Evolutionary conservation across 1,140 invertebrate species (phyloP).

Genomic region (Sarcophaga peregrina): DNA sequence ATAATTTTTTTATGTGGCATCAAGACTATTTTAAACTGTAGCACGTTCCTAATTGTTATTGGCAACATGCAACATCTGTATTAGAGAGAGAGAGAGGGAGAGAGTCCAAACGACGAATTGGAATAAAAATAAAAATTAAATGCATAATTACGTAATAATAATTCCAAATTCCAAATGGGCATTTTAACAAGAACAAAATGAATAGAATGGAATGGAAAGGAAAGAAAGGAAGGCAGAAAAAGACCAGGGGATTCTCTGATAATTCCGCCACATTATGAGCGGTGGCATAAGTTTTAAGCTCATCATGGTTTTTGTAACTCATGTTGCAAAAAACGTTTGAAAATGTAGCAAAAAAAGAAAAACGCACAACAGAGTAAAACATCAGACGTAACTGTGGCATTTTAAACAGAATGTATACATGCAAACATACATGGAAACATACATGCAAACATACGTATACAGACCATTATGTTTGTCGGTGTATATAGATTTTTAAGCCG

Average conservation of each 20-base stretch:
- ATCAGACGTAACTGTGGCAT: background rate
- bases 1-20: no score
- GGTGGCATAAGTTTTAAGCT: background rate
- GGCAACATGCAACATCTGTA: background rate
- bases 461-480: background rate
- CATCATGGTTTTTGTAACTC: background rate
- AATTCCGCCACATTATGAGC: background rate
- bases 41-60: background rate
- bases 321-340: background rate
- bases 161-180: background rate
- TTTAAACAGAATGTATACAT: background rate
- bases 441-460: background rate
- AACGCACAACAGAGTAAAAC: no score
- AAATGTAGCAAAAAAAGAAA: no score
- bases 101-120: background rate
- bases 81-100: no score
- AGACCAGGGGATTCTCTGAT: background rate
- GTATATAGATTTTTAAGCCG: constrained; percentile 53
- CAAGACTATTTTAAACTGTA: constrained; percentile 6
- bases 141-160: background rate
- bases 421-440: background rate
- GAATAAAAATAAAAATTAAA: background rate
- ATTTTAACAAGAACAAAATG: background rate
- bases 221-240: background rate
- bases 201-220: background rate